These are phyloP conservation scores for Hippotragus niger DNA, from an alignment of 2,113 vertebrate genomes.

Conservation along the genomic window DNA sequence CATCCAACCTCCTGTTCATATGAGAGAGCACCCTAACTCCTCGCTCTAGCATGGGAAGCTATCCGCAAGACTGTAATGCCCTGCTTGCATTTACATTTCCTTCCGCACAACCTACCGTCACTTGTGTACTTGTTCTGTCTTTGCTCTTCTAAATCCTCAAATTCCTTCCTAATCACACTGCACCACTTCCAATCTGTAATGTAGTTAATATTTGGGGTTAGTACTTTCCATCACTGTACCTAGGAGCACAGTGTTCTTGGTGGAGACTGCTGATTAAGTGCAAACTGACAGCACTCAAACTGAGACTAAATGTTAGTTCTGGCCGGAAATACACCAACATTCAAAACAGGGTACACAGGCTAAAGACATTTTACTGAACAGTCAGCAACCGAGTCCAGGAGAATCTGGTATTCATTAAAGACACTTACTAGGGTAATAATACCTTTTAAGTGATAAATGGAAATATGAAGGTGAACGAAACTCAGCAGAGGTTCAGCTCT, in stretches of 20 bases:
- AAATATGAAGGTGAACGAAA: not conserved
- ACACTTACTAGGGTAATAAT: not conserved
- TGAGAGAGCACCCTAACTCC: not conserved
- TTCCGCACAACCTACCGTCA: not conserved
- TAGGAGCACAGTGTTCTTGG: not conserved
- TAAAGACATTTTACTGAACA: not conserved
- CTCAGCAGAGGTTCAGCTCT: not conserved
- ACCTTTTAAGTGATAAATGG: not conserved
- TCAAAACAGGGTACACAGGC: not conserved
- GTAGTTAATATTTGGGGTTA: not conserved
- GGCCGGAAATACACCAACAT: not conserved
- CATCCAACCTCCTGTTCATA: accelerated
- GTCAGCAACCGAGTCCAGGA: not conserved
- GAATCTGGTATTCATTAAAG: not conserved
- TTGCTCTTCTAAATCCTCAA: not conserved
- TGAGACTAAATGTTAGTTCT: not conserved
- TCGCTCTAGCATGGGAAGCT: not conserved
- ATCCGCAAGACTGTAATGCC: not conserved
- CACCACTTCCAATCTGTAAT: not conserved
- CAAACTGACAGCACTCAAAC: not conserved
- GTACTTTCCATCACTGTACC: not conserved
- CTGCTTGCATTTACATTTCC: not conserved
- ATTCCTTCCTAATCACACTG: not conserved
- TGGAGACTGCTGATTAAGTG: not conserved
- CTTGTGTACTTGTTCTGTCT: not conserved